Evolutionary conservation across 2,797 vertebrate genomes (phyloP).

Genomic region (Neopelma chrysocephalum): DNA sequence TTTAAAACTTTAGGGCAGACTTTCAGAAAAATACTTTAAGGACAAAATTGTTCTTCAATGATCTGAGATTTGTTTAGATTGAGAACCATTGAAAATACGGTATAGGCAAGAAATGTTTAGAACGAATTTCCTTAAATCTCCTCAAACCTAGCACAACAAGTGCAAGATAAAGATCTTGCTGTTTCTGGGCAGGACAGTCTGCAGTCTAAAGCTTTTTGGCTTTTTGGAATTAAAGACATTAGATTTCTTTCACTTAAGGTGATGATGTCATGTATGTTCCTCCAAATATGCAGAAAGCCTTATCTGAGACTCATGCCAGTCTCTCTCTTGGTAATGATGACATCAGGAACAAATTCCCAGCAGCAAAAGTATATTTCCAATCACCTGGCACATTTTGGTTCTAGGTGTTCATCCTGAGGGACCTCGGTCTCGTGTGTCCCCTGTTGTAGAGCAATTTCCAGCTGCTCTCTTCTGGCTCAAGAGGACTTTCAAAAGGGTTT

Average conservation of each 20-base stretch:
- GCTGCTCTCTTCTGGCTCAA: neutral
- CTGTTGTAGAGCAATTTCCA: accelerated
- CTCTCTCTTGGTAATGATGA: neutral
- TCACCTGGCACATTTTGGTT: neutral
- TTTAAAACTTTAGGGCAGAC: neutral
- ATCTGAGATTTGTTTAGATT: neutral
- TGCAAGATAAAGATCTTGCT: neutral
- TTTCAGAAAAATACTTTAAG: neutral
- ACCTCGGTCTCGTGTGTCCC: accelerated
- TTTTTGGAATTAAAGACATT: neutral
- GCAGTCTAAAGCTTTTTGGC: neutral
- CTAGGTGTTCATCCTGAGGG: neutral
- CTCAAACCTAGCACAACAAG: neutral
- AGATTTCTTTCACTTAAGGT: neutral
- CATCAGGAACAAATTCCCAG: neutral
- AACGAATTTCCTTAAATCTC: neutral
- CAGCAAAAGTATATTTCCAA: neutral
- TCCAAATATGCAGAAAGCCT: neutral
- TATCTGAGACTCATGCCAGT: neutral
- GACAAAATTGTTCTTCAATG: neutral
- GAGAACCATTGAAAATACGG: neutral
- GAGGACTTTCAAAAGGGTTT: neutral
- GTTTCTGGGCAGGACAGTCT: neutral
- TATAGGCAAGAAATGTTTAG: neutral
- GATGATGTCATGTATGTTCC: neutral